Conservation (phyloP, 2,113 vertebrate species). For the Mionectes macconnelli region DNA sequence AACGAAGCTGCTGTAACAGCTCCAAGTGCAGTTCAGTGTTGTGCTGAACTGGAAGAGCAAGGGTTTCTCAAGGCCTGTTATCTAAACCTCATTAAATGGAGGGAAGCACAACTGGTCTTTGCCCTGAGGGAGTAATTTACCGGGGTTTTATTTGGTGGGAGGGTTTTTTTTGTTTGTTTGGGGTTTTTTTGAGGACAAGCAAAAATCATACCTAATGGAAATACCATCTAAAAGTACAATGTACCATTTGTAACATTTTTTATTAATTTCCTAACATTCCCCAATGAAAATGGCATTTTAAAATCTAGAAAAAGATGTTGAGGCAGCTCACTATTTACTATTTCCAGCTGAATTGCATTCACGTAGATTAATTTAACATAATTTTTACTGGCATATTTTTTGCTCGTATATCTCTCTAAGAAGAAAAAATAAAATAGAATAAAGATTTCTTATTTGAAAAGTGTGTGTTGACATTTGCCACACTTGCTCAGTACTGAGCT, state of each 20-base stretch:
- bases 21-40: background rate
- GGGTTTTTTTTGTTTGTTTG: background rate
- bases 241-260: background rate
- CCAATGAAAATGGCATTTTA: background rate
- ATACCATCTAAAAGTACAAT: background rate
- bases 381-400: background rate
- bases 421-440: background rate
- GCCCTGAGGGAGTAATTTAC: background rate
- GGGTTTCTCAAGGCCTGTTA: background rate
- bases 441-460: background rate
- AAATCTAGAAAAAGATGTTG: background rate
- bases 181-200: background rate
- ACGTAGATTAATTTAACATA: background rate
- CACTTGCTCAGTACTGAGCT: background rate
- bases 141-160: background rate
- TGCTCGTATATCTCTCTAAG: background rate
- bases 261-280: background rate
- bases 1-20: background rate
- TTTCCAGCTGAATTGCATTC: background rate
- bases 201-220: background rate
- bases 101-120: background rate
- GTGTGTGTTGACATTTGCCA: background rate
- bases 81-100: background rate
- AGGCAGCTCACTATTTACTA: background rate
- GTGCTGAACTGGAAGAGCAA: background rate